Percentiles rank a stretch among this genome's conserved stretches.
Conservation (phyloP, 2,797 vertebrate species). For the Anisognathus igniventris region DNA sequence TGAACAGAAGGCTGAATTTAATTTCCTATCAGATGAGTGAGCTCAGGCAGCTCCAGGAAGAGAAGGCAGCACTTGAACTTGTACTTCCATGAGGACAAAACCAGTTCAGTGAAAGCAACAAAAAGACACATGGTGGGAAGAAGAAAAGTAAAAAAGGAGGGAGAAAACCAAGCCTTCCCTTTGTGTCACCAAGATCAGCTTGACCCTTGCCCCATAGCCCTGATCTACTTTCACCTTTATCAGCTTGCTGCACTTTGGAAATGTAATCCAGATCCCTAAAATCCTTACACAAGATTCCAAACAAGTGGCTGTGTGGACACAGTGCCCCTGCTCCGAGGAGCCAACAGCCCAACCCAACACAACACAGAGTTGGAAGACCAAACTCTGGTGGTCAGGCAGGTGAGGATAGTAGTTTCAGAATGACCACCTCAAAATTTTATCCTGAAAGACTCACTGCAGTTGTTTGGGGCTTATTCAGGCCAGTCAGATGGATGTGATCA, state of each 20-base stretch:
- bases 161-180: background rate
- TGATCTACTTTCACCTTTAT: background rate
- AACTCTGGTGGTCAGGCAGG: background rate
- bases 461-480: background rate
- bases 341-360: background rate
- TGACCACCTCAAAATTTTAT: background rate
- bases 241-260: background rate
- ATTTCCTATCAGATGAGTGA: background rate
- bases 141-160: background rate
- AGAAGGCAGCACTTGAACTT: background rate
- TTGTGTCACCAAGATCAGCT: background rate
- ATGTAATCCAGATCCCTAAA: background rate
- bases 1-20: background rate
- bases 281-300: background rate
- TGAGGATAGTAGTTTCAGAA: background rate
- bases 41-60: background rate
- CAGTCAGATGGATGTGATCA: background rate
- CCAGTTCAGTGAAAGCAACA: background rate
- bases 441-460: background rate
- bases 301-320: background rate
- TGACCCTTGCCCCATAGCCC: background rate
- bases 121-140: background rate
- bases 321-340: background rate
- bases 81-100: background rate
- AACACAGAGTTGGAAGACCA: fast-evolving